Conservation (phyloP, 2,113 vertebrate species). For the Podarcis muralis region DNA sequence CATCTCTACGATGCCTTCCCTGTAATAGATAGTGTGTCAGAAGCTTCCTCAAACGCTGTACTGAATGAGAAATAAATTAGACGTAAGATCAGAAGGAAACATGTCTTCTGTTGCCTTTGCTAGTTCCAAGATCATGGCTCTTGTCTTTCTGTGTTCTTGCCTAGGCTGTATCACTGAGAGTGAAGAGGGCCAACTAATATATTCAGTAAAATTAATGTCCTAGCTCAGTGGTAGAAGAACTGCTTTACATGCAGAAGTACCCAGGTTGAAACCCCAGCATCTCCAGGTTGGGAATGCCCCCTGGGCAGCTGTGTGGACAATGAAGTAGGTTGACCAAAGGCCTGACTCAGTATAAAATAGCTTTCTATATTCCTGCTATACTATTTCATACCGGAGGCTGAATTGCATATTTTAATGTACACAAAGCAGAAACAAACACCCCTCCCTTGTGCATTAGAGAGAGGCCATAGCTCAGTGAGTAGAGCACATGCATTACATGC, state of each 20-base stretch:
- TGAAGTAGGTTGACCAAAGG: no score
- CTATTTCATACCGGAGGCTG: background rate
- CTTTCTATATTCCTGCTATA: no score
- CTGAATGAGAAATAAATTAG: constrained; percentile 6
- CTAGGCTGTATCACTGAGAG: background rate
- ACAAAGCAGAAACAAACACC: background rate
- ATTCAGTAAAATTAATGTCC: background rate
- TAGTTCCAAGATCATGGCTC: background rate
- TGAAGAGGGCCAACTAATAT: background rate
- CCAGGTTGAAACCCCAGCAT: no score
- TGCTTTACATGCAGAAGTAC: no score
- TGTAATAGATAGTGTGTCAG: background rate
- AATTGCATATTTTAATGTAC: background rate
- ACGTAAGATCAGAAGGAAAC: background rate
- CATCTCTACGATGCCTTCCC: background rate
- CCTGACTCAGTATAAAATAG: no score
- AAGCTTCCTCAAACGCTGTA: background rate
- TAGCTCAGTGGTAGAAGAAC: no score
- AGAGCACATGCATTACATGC: background rate
- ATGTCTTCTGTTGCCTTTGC: no score
- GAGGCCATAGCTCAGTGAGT: background rate
- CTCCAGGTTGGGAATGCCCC: no score
- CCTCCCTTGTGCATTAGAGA: background rate
- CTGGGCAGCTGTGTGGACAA: no score
- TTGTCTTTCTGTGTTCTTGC: background rate